A percentile compares a stretch with the other conserved stretches of the same genome.
Conservation (phyloP, 1,140 invertebrate species). For the Lepidurus couesii region DNA sequence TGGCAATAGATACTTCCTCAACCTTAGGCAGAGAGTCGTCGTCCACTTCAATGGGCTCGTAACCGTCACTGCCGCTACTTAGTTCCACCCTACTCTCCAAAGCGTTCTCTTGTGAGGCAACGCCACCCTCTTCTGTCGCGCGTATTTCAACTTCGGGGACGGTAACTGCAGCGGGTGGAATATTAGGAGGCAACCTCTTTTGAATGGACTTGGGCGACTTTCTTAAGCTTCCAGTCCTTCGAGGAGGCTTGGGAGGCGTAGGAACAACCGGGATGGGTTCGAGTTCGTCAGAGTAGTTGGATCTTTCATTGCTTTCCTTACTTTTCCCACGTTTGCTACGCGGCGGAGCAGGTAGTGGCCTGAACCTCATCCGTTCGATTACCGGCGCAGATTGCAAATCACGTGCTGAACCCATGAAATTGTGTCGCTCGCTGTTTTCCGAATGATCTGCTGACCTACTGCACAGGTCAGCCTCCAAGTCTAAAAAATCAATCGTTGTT, state of each 20-base stretch:
- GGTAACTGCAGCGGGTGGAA: neutral
- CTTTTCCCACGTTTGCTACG: constrained; percentile 28
- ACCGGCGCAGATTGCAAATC: constrained; percentile 31
- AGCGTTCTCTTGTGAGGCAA: neutral
- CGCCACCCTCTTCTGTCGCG: neutral
- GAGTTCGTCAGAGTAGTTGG: neutral
- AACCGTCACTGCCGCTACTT: constrained; percentile 17
- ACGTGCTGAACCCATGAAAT: neutral
- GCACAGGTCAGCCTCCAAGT: neutral
- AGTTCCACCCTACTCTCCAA: neutral
- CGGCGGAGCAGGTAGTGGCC: constrained; percentile 32
- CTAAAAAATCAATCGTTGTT: neutral
- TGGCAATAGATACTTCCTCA: constrained; percentile 64
- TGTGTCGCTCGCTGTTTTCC: neutral
- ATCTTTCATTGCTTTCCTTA: neutral
- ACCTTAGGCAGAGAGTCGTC: constrained; percentile 24
- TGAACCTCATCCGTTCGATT: constrained; percentile 30
- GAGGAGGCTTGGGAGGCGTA: neutral
- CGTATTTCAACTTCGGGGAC: neutral
- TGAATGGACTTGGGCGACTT: neutral
- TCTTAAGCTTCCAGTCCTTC: neutral
- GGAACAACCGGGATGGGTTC: neutral
- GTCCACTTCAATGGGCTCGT: constrained; percentile 29
- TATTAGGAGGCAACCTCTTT: neutral
- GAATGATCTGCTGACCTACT: neutral